Evolutionary conservation across 2,888 invertebrate species (phyloP), one percentile per base, ranked within the genome.

Genomic region (Icerya purchasi): DNA sequence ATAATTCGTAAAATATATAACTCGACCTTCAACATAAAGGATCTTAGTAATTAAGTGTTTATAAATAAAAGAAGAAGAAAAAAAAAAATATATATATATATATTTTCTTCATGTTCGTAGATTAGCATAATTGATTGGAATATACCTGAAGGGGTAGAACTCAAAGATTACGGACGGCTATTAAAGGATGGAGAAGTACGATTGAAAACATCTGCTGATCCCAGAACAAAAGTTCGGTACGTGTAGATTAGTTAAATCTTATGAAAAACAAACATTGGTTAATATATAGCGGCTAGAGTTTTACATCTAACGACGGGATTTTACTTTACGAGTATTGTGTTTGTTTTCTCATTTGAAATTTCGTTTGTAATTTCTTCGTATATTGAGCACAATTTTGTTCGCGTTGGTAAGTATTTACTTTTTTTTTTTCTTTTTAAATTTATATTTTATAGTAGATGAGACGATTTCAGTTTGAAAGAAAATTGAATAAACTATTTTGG

Each of bases 121-220:
- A 83, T 82, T 68, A 84, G 84, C 68, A 89, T 90, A 69, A 77
- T 83, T 57, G 86, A 87, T 72, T 84, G 87, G 80, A 82, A 84
- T 67, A 76, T 82, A 70, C 85, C 86, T 56, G 82, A 82, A 60
- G 85, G 86, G 65, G 82, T 84, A 61, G 82, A 84, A 65, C 76
- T 96, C 59, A 82, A 84, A 65, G 87, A 91, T 68, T 96, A 90
- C 72, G 98, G 97, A 0, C 80, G 91, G 52, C 76, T 97, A 63
- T 78, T 93, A 67, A 82, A 86, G 67, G 97, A 98, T 72, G 96
- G 94, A 10, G 96, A 96, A 72, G 77, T 97, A 50, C 85, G 86
- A 74, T 86, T 97, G 50, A 86, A 86, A 72, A 84, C 85, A 57
- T 90, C 91, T 70, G 85, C 85, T 68, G 87, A 89, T 73, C 91